Conservation (phyloP, 2,797 vertebrate genomes). For the Ara ararauna region DNA sequence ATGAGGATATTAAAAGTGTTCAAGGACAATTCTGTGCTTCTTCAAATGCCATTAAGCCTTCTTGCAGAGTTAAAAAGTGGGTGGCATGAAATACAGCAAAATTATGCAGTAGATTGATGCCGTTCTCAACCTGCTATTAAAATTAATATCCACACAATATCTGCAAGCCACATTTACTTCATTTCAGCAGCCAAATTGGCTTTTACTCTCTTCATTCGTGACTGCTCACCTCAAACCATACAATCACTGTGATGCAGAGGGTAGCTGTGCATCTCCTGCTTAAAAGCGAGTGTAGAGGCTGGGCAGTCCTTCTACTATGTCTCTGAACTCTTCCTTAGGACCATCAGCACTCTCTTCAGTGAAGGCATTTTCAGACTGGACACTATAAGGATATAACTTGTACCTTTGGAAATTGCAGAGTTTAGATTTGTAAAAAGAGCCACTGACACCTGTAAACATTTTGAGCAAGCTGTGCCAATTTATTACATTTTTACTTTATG, state of each 20-base stretch:
- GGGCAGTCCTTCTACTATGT: not conserved
- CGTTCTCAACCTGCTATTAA: slow-evolving; percentile 18
- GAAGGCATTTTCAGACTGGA: too few species aligned
- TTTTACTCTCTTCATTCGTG: not conserved
- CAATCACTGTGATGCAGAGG: not conserved
- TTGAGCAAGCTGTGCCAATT: not conserved
- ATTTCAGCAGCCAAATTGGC: not conserved
- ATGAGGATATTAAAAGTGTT: not conserved
- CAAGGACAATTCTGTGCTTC: not conserved
- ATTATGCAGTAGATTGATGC: not conserved
- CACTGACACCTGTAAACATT: not conserved
- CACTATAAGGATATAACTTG: not conserved
- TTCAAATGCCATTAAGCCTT: not conserved
- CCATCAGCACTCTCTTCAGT: not conserved
- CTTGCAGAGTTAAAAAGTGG: not conserved
- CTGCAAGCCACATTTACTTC: not conserved
- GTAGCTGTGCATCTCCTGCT: not conserved
- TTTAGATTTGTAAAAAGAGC: not conserved
- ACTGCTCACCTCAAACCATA: not conserved
- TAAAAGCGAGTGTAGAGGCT: not conserved
- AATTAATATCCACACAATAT: not conserved
- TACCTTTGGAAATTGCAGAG: not conserved
- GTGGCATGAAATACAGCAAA: not conserved
- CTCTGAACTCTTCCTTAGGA: not conserved
- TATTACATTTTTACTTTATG: not conserved